Conservation (phyloP, 2,888 invertebrate species). For the Drepanosiphum platanoidis region DNA sequence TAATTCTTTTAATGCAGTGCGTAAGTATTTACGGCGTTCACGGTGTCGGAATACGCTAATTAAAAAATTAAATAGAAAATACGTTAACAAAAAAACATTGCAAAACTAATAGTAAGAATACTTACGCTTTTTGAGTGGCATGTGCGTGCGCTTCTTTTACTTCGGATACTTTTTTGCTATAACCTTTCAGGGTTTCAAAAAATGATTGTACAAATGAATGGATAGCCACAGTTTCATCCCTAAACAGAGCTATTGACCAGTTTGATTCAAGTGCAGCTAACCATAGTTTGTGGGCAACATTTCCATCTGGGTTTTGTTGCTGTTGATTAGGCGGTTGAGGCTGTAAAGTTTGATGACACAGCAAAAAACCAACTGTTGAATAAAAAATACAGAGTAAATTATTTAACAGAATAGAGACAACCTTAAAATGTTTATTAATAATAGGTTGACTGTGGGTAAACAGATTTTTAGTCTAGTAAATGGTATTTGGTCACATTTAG, state of each 20-base stretch:
- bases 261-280: slow-evolving; percentile 89
- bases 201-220: slow-evolving; percentile 92
- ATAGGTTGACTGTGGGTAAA: no score
- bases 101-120: slow-evolving; percentile 24
- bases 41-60: slow-evolving; percentile 84
- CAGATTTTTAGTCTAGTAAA: no score
- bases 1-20: slow-evolving; percentile 94
- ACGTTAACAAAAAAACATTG: background rate
- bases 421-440: no score
- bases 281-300: slow-evolving; percentile 84
- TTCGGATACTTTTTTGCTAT: slow-evolving; percentile 90
- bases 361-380: slow-evolving; percentile 81
- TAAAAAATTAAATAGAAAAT: slow-evolving; percentile 1
- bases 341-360: slow-evolving; percentile 85
- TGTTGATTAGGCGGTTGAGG: slow-evolving; percentile 70
- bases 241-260: slow-evolving; percentile 92
- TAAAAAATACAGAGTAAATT: background rate
- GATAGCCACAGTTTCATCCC: slow-evolving; percentile 96
- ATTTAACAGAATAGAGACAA: background rate
- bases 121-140: slow-evolving; percentile 86
- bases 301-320: slow-evolving; percentile 67
- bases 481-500: no score
- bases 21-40: slow-evolving; percentile 93
- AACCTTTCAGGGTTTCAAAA: slow-evolving; percentile 95
- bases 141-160: slow-evolving; percentile 94